Base-by-base conservation (phyloP, 2,888 invertebrate genomes). In the Chelonus formosanus region DNA sequence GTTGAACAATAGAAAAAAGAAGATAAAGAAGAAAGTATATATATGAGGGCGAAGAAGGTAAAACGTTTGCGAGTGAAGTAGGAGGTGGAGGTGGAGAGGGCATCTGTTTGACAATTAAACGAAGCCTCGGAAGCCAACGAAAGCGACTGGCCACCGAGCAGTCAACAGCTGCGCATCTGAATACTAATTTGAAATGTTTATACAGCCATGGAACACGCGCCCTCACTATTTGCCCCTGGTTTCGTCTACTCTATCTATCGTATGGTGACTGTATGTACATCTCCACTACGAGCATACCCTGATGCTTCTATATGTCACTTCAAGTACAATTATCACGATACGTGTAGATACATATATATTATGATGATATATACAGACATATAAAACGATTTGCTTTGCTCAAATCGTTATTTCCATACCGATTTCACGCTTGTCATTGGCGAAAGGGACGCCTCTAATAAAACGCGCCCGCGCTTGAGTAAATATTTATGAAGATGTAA, bases 401-500 rank as follows among this genome's bases (percentile, higher is more conserved):
- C n/a, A 44, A 53, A 20, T 56, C 4, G 8, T 78, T 74, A 78
- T 82, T 81, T 82, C 77, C 80, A 80, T 81, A 77, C 73, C 74
- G 81, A 83, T 82, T 81, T 82, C 78, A 82, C 78, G 81, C 75
- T 74, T 77, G 78, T 79, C 79, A 68, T 34, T 40, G 63, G 35
- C n/a, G 52, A 47, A 44, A 48, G 40, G 34, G 53, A 31, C 32
- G 48, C 34, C 40, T 31, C 31, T 52, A 35, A 74, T 77, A 78
- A 75, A 75, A 75, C 70, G 69, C 59, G 60, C 63, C 72, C 74
- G 68, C 70, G 53, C 67, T 62, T 67, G 63, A 59, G 64, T 79
- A 82, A 83, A 83, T 83, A 84, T 83, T 83, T 81, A 83, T 82
- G 78, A 83, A 83, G 83, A 82, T 81, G 83, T 83, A 83, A 82